Evolutionary conservation across 2,888 invertebrate genomes (phyloP).

Genomic region (Nebria brevicollis): DNA sequence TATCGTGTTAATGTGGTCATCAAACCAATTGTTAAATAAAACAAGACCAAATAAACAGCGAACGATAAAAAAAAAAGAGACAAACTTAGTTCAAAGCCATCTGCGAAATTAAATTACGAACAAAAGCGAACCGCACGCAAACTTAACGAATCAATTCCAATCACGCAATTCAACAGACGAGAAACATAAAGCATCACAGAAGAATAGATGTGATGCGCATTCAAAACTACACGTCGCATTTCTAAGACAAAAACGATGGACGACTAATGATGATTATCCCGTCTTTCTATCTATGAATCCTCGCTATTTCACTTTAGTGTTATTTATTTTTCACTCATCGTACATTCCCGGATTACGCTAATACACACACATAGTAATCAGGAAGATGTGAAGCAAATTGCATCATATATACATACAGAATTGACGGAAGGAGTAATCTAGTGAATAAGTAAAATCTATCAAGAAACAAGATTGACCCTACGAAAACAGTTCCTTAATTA

Average conservation of each 20-base stretch:
- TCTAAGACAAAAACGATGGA: background rate
- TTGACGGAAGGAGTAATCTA: slow-evolving; percentile 15
- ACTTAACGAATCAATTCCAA: slow-evolving; percentile 18
- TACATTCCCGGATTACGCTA: no score
- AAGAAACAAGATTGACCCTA: slow-evolving; percentile 26
- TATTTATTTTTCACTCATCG: no score
- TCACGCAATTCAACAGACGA: slow-evolving; percentile 13
- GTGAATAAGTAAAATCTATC: slow-evolving; percentile 34
- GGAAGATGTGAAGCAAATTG: background rate
- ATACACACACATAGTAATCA: no score
- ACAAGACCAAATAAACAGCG: background rate
- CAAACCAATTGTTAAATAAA: background rate
- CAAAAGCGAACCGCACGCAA: slow-evolving; percentile 6
- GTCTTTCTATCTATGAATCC: background rate
- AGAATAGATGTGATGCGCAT: background rate
- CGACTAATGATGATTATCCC: background rate
- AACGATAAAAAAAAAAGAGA: slow-evolving; percentile 4
- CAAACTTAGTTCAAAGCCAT: slow-evolving; percentile 4
- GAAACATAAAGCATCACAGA: background rate
- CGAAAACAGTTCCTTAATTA: slow-evolving; percentile 43
- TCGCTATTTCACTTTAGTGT: background rate
- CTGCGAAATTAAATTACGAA: slow-evolving; percentile 16
- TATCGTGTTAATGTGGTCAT: slow-evolving; percentile 11
- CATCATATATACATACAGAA: background rate
- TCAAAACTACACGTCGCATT: background rate